Evolutionary conservation across 2,797 vertebrate genomes (phyloP).

Genomic region (Sciurus carolinensis): DNA sequence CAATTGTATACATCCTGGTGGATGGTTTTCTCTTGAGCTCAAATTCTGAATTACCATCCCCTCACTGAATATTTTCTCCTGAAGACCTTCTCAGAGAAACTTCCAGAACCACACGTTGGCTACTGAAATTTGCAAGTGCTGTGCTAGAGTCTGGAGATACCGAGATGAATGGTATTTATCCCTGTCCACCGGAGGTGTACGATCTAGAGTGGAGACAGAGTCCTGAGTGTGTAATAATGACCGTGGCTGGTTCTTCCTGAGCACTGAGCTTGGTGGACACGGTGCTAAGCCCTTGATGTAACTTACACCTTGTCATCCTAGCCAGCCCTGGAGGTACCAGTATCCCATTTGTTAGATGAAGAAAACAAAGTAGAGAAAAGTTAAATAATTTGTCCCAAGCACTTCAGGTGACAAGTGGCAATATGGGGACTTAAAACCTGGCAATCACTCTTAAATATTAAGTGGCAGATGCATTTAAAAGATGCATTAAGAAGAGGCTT

Average conservation of each 20-base stretch:
- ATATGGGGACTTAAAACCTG: background rate
- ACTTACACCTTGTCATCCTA: background rate
- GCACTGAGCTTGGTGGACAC: background rate
- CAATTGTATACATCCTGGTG: background rate
- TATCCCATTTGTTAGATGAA: background rate
- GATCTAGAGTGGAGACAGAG: background rate
- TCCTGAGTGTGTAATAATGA: background rate
- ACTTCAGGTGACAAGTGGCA: background rate
- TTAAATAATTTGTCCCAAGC: background rate
- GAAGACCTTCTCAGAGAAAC: background rate
- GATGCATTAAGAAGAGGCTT: background rate
- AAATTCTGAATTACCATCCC: background rate
- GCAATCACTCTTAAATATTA: background rate
- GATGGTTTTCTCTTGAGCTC: background rate
- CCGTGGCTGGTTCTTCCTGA: background rate
- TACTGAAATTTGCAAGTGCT: background rate
- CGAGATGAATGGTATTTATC: background rate
- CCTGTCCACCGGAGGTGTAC: background rate
- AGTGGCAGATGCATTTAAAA: conserved; percentile 2
- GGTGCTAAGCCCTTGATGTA: background rate
- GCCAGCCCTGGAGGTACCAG: background rate
- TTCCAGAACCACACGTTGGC: background rate
- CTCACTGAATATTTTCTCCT: conserved; percentile 1
- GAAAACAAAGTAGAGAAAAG: background rate
- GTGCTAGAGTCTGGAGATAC: background rate